Evolutionary conservation across 92 coral and sea anemone genomes (phyloP).

Genomic region (Siderastrea siderea): DNA sequence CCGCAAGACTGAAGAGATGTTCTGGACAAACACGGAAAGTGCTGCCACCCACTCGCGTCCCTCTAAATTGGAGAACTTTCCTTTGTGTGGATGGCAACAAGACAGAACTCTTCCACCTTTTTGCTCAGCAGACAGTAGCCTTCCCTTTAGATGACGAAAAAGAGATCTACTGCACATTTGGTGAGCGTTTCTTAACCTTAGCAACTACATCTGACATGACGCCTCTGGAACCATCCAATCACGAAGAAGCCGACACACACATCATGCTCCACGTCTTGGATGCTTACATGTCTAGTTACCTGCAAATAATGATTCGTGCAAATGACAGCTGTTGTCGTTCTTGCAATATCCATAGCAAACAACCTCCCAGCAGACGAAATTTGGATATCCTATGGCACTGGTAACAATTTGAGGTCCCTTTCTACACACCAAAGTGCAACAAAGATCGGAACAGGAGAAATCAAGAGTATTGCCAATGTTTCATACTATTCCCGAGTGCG

Average conservation of each 20-base stretch:
- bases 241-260: slow-evolving; percentile 46
- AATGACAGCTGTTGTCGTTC: no score
- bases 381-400: no score
- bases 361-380: no score
- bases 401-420: no score
- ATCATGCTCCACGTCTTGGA: slow-evolving; percentile 36
- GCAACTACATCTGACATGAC: neutral
- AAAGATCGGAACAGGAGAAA: no score
- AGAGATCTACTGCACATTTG: slow-evolving; percentile 28
- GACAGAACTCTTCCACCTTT: slow-evolving; percentile 29
- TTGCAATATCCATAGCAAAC: no score
- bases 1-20: slow-evolving; percentile 44
- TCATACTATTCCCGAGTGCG: no score
- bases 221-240: slow-evolving; percentile 34
- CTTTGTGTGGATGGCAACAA: slow-evolving; percentile 43
- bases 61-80: slow-evolving; percentile 42
- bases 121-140: slow-evolving; percentile 32
- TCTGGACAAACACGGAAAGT: slow-evolving; percentile 44
- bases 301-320: slow-evolving; percentile 1
- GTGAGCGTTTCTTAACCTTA: slow-evolving; percentile 17
- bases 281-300: slow-evolving; percentile 30
- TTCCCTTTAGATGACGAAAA: slow-evolving; percentile 18
- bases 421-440: no score
- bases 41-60: slow-evolving; percentile 33
- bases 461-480: no score